A percentile compares a stretch with the other conserved stretches of the same genome.
These are phyloP conservation scores for Pholis gunnellus DNA, from an alignment of 2,113 vertebrate genomes.

Conservation along the genomic window DNA sequence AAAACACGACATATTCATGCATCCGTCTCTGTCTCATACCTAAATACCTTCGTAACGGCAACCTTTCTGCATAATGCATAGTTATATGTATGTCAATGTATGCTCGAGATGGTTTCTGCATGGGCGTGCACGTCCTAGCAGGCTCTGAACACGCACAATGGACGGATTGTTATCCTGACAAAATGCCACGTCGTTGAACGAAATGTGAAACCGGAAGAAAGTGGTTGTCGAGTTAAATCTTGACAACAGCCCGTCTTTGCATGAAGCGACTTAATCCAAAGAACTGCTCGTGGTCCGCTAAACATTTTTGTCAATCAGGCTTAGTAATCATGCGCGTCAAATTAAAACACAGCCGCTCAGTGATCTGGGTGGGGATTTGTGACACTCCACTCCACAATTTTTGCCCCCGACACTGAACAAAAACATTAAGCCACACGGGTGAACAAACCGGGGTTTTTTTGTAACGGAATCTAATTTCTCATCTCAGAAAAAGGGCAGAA, in stretches of 20 bases:
- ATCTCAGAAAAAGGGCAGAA: conserved; percentile 34
- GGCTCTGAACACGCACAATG: neutral
- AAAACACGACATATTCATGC: conserved; percentile 7
- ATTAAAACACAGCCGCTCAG: conserved; percentile 65
- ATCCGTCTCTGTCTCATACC: neutral
- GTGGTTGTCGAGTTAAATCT: conserved; percentile 22
- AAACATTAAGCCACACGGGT: conserved; percentile 38
- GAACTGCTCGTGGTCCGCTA: conserved; percentile 26
- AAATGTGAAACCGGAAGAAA: conserved; percentile 2
- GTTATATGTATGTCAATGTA: neutral
- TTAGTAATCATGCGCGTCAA: conserved; percentile 65
- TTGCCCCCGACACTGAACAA: conserved; percentile 31
- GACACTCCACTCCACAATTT: conserved; percentile 50
- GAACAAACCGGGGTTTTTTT: conserved; percentile 34
- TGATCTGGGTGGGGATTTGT: conserved; percentile 52
- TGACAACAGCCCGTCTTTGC: conserved; percentile 28
- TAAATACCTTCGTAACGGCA: neutral
- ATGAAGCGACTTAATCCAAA: conserved; percentile 45
- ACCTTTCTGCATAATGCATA: neutral
- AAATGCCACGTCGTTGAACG: conserved; percentile 10
- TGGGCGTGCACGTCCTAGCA: neutral
- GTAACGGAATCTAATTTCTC: conserved; percentile 42
- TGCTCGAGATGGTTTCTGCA: neutral
- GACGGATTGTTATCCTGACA: conserved; percentile 9
- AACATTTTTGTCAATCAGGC: conserved; percentile 68